phyloP scores from a whole-genome alignment of 2,113 vertebrate species.

The Calonectris borealis region DNA sequence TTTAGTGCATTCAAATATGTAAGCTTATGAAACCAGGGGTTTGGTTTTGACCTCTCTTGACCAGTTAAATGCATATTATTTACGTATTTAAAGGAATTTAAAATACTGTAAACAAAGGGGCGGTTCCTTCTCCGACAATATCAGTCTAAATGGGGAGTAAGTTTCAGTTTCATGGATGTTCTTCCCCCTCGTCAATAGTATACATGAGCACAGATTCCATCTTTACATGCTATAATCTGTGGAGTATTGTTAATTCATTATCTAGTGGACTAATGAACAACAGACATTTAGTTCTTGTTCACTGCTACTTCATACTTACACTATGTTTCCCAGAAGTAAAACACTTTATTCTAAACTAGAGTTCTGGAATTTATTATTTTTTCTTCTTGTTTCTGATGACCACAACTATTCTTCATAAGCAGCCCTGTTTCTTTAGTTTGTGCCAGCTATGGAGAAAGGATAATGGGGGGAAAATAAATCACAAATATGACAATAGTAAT shows the following conservation, averaged over 20 bases:
- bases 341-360: conserved; percentile 35
- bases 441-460: conserved; percentile 39
- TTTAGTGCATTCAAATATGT: conserved; percentile 36
- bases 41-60: conserved; percentile 19
- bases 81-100: neutral
- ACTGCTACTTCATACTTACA: conserved; percentile 48
- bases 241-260: conserved; percentile 62
- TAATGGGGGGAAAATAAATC: conserved; percentile 4
- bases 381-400: conserved; percentile 60
- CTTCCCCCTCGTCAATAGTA: neutral
- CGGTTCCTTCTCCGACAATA: neutral
- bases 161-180: neutral
- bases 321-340: conserved; percentile 55
- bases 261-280: conserved; percentile 61
- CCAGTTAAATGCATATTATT: neutral
- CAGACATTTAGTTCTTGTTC: conserved; percentile 48
- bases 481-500: neutral
- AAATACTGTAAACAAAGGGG: neutral
- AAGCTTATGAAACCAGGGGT: conserved; percentile 25
- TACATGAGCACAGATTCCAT: neutral
- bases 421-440: conserved; percentile 27
- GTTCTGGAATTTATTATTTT: conserved; percentile 72
- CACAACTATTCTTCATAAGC: conserved; percentile 47
- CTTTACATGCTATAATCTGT: neutral
- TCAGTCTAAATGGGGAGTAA: neutral